Conservation (phyloP, 2,888 invertebrate genomes). For the Rhagonycha lutea region DNA sequence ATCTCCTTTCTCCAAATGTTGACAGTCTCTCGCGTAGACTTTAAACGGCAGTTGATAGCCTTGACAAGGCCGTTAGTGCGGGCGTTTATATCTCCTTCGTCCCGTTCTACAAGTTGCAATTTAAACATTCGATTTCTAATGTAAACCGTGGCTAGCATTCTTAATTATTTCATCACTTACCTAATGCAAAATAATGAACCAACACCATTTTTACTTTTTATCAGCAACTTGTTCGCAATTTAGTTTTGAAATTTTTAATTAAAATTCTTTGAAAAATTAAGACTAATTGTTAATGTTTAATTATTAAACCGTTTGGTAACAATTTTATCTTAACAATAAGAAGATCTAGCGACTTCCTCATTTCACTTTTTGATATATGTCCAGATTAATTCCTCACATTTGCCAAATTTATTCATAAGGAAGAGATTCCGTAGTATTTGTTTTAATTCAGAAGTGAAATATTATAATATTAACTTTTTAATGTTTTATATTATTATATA, state of each 20-base stretch:
- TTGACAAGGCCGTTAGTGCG: slow-evolving; percentile 50
- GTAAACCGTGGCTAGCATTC: slow-evolving; percentile 37
- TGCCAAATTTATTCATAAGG: background rate
- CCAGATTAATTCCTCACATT: background rate
- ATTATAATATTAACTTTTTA: background rate
- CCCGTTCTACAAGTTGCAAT: slow-evolving; percentile 23
- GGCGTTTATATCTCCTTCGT: slow-evolving; percentile 39
- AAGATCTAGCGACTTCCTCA: slow-evolving; percentile 23
- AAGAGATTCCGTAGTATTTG: background rate
- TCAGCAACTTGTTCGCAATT: slow-evolving; percentile 20
- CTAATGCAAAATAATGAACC: slow-evolving; percentile 31
- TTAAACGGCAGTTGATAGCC: slow-evolving; percentile 45
- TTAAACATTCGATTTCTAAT: slow-evolving; percentile 33
- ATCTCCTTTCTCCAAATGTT: slow-evolving; percentile 29
- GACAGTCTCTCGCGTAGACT: slow-evolving; percentile 20
- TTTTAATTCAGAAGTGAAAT: background rate
- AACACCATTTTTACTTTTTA: slow-evolving; percentile 31
- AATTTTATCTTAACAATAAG: background rate
- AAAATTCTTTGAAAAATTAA: slow-evolving; percentile 3
- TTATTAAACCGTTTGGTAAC: background rate
- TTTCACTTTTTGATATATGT: slow-evolving; percentile 17
- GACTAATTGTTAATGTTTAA: background rate
- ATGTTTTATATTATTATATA: background rate
- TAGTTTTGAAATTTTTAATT: slow-evolving; percentile 25
- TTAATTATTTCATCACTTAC: slow-evolving; percentile 37